Evolutionary conservation across 2,797 vertebrate species (phyloP).

Genomic region (Danio choprae): DNA sequence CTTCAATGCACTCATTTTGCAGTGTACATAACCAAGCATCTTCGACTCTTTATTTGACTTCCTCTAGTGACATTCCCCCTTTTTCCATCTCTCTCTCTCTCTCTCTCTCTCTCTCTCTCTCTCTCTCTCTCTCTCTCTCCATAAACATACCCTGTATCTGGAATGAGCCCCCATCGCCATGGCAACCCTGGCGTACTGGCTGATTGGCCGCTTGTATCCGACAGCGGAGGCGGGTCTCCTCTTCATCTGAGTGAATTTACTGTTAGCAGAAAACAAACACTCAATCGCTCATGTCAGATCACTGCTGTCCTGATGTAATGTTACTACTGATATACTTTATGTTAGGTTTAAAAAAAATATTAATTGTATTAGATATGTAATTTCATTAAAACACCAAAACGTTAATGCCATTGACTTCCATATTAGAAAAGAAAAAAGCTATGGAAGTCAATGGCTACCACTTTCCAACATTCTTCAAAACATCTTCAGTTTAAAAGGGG

Average conservation of each 20-base stretch:
- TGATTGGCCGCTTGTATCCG: conserved; percentile 95
- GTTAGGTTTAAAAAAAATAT: too few relatives aligned
- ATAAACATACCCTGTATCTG: conserved; percentile 86
- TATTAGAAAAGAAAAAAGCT: too few relatives aligned
- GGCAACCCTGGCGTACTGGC: conserved; percentile 90
- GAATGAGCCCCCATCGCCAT: conserved; percentile 90
- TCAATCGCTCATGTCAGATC: background rate
- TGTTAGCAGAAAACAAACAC: conserved; percentile 56
- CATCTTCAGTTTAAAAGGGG: too few relatives aligned
- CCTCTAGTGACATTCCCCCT: background rate
- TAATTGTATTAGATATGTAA: too few relatives aligned
- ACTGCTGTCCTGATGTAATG: too few relatives aligned
- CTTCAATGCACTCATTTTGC: background rate
- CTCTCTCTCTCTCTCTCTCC: conserved; percentile 3
- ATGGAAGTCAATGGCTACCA: too few relatives aligned
- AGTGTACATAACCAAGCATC: background rate
- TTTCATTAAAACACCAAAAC: too few relatives aligned
- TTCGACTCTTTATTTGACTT: background rate
- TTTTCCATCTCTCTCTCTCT: conserved; percentile 5
- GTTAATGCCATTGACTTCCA: too few relatives aligned
- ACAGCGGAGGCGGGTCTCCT: conserved; percentile 89
- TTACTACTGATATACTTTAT: background rate
- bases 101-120: background rate
- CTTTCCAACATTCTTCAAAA: too few relatives aligned
- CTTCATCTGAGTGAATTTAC: conserved; percentile 90